Conservation (phyloP, 1,140 invertebrate species). For the Philopotamus ludificatus region DNA sequence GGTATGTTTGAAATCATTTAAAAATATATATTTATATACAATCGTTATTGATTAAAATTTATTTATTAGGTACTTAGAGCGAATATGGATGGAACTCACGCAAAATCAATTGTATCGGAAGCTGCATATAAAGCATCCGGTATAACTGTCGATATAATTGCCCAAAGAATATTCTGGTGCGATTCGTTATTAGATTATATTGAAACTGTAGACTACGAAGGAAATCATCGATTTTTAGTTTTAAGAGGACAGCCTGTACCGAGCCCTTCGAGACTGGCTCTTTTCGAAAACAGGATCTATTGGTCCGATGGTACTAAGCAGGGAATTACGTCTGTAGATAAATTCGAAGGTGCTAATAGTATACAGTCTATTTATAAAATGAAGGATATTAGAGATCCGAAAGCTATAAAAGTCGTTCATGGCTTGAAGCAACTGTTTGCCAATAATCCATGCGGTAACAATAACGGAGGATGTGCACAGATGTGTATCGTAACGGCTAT, state of each 20-base stretch:
- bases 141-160: slow-evolving; percentile 82
- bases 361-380: slow-evolving; percentile 80
- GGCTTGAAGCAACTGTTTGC: slow-evolving; percentile 71
- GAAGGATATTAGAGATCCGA: slow-evolving; percentile 77
- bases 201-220: slow-evolving; percentile 95
- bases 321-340: slow-evolving; percentile 88
- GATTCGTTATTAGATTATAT: slow-evolving; percentile 96
- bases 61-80: slow-evolving; percentile 67
- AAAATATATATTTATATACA: slow-evolving; percentile 16
- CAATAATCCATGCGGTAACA: slow-evolving; percentile 85
- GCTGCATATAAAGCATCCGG: slow-evolving; percentile 89
- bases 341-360: slow-evolving; percentile 75
- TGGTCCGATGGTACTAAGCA: slow-evolving; percentile 97
- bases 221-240: slow-evolving; percentile 74
- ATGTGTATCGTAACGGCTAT: slow-evolving; percentile 90
- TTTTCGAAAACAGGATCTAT: slow-evolving; percentile 90
- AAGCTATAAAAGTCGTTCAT: slow-evolving; percentile 81
- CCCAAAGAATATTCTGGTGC: slow-evolving; percentile 91
- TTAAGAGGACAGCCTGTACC: slow-evolving; percentile 82
- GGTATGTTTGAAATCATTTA: slow-evolving; percentile 44
- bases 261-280: slow-evolving; percentile 76
- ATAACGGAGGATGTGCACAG: slow-evolving; percentile 91
- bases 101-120: slow-evolving; percentile 81
- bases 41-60: background rate
- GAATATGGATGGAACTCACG: slow-evolving; percentile 87